These are phyloP conservation scores for Danio albolineatus DNA, from an alignment of 2,797 vertebrate genomes.

Conservation along the genomic window DNA sequence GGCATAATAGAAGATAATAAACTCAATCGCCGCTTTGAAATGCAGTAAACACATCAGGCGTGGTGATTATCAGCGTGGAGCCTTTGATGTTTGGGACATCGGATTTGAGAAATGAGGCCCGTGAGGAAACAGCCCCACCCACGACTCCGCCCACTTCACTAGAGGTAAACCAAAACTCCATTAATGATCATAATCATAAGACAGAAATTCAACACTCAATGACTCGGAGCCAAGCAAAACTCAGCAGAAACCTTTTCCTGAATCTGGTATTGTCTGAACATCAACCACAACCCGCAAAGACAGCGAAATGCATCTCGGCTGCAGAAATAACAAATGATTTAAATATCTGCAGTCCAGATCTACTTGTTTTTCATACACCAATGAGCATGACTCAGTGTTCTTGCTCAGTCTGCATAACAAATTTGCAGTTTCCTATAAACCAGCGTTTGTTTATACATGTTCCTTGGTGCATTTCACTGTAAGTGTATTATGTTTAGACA, in stretches of 20 bases:
- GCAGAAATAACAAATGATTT: not conserved
- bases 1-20: slow-evolving; percentile 69
- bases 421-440: not conserved
- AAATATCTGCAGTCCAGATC: slow-evolving; percentile 1
- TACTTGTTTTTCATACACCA: not conserved
- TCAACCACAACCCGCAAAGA: not conserved
- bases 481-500: not conserved
- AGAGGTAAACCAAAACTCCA: slow-evolving; percentile 79
- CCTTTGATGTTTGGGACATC: slow-evolving; percentile 79
- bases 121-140: slow-evolving; percentile 76
- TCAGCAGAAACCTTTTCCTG: not conserved
- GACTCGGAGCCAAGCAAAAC: not conserved
- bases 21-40: slow-evolving; percentile 76
- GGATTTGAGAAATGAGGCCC: slow-evolving; percentile 77
- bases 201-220: not conserved
- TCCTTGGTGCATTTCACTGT: slow-evolving; percentile 7
- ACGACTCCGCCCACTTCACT: slow-evolving; percentile 76
- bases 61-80: slow-evolving; percentile 73
- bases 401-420: not conserved
- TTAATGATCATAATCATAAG: slow-evolving; percentile 58
- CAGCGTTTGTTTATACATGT: not conserved
- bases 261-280: not conserved
- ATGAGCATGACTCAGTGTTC: slow-evolving; percentile 13
- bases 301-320: slow-evolving; percentile 1
- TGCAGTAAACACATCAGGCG: slow-evolving; percentile 73